Base-by-base conservation (phyloP, 1,140 invertebrate genomes). In the Leptinotarsa lineolata region DNA sequence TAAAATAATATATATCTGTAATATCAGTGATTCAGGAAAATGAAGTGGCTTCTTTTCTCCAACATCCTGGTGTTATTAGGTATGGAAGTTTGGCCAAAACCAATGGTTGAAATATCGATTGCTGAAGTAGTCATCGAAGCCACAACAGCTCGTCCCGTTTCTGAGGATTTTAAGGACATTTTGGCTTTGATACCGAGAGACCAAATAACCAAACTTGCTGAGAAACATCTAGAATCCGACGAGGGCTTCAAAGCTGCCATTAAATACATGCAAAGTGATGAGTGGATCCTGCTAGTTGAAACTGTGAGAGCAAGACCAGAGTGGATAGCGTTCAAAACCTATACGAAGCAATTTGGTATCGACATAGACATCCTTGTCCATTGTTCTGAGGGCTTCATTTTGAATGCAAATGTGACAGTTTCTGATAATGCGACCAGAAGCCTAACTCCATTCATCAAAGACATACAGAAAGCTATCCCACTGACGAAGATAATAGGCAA, bases 181-280 rank as follows among this genome's bases (percentile, higher is more conserved):
- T 16, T 54, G 48, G n/a, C 15, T 15, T 8, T 16, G 15, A 54
- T 54, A 54, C 78, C 78, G 1, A 48, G 48, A 8, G 70, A 76
- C 16, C 59, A 76, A 65, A 59, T 81, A 6, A 48, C 72, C 11
- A 69, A 76, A 65, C 68, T 81, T 18, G 65, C 73, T 16, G 39
- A 76, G 22, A 30, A 65, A 8, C 81, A 82, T 66, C 59, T 81
- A 8, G 68, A 77, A 22, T 72, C 63, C 46, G 81, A 82, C 45
- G 45, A 71, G 39, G 77, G 76, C 12, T 81, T 81, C 71, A 78
- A 77, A 59, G 76, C 80, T 20, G 80, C 77, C 16, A 21, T 82
- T 1, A 66, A 72, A 13, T 81, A 78, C 66, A 71, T 82, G 13
- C 77, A 81, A 68, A 67, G 76, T 21, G 69, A 73, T 22, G 78